Conservation (phyloP, 2,113 vertebrate genomes). For the Prunella himalayana region DNA sequence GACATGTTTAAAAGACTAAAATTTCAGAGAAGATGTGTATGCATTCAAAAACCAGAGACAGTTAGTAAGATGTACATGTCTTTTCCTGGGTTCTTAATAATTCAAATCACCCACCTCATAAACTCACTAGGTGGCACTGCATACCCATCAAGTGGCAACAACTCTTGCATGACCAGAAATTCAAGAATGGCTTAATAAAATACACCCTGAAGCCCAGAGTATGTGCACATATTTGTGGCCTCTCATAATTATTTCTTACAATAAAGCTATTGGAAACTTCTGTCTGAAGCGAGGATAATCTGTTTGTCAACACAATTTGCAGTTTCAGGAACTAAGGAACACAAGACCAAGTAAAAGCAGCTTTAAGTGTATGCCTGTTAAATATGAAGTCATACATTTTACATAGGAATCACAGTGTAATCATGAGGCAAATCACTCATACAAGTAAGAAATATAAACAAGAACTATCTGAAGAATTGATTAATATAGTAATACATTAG, state of each 20-base stretch:
- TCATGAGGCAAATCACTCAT: neutral
- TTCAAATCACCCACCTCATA: neutral
- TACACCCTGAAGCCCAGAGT: neutral
- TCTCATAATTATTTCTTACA: slow-evolving; percentile 18
- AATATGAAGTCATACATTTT: neutral
- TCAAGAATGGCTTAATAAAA: neutral
- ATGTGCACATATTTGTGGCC: neutral
- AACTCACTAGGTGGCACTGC: slow-evolving; percentile 60
- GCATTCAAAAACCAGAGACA: neutral
- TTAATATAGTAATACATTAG: neutral
- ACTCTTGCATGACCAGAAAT: neutral
- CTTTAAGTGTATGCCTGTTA: neutral
- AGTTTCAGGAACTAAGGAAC: neutral
- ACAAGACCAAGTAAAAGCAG: neutral
- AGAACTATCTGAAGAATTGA: neutral
- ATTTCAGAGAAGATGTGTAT: neutral
- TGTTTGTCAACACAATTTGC: slow-evolving; percentile 17
- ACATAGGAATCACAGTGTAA: neutral
- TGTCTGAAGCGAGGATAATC: neutral
- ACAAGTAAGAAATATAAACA: neutral
- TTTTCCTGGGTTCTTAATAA: neutral
- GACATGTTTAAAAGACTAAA: neutral
- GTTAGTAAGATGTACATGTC: neutral
- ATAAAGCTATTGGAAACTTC: neutral
- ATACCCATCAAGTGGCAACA: neutral